Evolutionary conservation across 2,888 invertebrate genomes (phyloP).

Genomic region (Argynnis bischoffii): DNA sequence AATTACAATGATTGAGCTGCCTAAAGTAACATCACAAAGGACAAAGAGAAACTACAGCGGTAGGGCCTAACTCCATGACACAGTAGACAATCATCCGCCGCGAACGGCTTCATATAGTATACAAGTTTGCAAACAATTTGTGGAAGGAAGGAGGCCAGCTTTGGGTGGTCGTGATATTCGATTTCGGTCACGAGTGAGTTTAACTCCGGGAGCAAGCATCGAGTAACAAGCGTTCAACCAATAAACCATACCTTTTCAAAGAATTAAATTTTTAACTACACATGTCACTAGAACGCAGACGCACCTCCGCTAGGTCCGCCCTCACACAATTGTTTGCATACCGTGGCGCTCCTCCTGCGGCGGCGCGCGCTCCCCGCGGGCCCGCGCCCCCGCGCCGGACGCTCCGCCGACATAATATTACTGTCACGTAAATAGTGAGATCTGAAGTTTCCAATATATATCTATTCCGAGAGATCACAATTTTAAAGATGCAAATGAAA

Average conservation of each 20-base stretch:
- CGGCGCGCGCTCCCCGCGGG: conserved; percentile 3
- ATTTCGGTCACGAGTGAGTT: conserved; percentile 61
- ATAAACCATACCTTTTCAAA: conserved; percentile 81
- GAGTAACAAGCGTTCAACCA: conserved; percentile 75
- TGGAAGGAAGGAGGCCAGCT: conserved; percentile 90
- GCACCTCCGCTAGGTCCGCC: conserved; percentile 60
- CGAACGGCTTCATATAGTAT: conserved; percentile 40
- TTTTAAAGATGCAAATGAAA: conserved; percentile 78
- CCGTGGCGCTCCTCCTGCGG: conserved; percentile 42
- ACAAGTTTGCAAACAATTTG: conserved; percentile 93
- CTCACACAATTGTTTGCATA: conserved; percentile 83
- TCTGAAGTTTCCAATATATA: conserved; percentile 76
- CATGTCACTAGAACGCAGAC: conserved; percentile 73
- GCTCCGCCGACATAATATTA: conserved; percentile 21
- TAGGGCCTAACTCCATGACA: conserved; percentile 29
- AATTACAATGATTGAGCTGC: conserved; percentile 46
- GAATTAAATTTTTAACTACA: conserved; percentile 76
- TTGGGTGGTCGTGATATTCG: conserved; percentile 61
- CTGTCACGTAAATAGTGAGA: conserved; percentile 52
- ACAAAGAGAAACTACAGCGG: conserved; percentile 31
- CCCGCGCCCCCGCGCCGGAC: neutral
- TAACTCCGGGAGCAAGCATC: conserved; percentile 71
- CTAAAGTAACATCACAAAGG: conserved; percentile 34
- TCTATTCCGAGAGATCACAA: conserved; percentile 56
- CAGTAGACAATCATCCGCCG: conserved; percentile 38